phyloP scores from a whole-genome alignment of 2,113 vertebrate genomes.

The Phaethornis superciliosus region DNA sequence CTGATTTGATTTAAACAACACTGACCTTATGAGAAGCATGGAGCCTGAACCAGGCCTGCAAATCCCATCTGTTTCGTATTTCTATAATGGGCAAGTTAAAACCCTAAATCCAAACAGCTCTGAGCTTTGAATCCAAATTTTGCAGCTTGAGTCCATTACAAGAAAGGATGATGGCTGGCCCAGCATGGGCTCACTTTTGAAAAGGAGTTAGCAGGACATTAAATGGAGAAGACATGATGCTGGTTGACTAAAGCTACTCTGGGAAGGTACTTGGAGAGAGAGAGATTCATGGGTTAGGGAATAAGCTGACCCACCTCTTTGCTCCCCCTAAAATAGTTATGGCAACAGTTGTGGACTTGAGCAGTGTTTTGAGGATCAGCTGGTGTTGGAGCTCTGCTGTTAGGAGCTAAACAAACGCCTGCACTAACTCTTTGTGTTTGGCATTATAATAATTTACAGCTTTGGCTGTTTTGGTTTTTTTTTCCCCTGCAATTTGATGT shows the following conservation, averaged over 20 bases:
- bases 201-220: neutral
- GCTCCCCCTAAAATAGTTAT: neutral
- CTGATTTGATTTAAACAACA: slow-evolving; percentile 15
- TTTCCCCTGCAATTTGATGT: neutral
- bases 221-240: neutral
- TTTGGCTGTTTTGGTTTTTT: neutral
- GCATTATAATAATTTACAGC: neutral
- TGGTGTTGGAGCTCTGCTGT: neutral
- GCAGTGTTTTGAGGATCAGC: neutral
- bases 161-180: neutral
- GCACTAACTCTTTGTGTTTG: neutral
- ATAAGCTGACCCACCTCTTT: neutral
- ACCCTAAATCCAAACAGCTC: slow-evolving; percentile 45
- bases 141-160: slow-evolving; percentile 45
- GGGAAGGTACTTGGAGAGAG: neutral
- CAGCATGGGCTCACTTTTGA: neutral
- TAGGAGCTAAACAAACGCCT: neutral
- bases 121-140: slow-evolving; percentile 31
- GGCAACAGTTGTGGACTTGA: accelerated
- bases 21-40: neutral
- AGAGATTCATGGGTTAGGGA: neutral
- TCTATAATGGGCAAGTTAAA: slow-evolving; percentile 11
- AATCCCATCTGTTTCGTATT: slow-evolving; percentile 56
- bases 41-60: slow-evolving; percentile 2
- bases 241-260: neutral